Conservation (phyloP, 2,888 invertebrate species). For the Mesochorus sp. region DNA sequence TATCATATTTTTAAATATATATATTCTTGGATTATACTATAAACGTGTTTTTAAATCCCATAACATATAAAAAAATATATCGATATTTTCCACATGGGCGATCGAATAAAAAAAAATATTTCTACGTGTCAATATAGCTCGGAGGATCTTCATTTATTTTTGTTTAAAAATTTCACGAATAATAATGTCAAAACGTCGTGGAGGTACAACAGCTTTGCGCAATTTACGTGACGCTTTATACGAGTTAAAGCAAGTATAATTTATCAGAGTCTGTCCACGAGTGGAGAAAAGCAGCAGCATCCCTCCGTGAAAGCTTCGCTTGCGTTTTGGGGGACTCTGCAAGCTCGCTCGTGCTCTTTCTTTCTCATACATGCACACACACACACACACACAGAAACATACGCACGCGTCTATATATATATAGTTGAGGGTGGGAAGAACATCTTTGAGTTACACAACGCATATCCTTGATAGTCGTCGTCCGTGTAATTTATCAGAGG, state of each 20-base stretch:
- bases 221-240: background rate
- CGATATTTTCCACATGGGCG: no score
- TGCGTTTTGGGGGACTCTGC: slow-evolving; percentile 2
- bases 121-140: background rate
- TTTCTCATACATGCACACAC: background rate
- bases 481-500: slow-evolving; percentile 31
- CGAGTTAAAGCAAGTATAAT: slow-evolving; percentile 17
- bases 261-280: slow-evolving; percentile 25
- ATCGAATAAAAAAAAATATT: no score
- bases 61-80: no score
- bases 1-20: no score
- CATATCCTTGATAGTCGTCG: slow-evolving; percentile 2
- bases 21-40: no score
- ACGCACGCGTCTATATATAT: no score
- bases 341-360: no score
- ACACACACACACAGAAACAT: no score
- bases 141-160: background rate
- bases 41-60: no score
- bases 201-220: background rate
- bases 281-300: background rate
- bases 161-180: background rate
- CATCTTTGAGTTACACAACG: slow-evolving; percentile 8
- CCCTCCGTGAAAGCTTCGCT: background rate
- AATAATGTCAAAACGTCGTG: background rate
- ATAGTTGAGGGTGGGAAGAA: background rate